phyloP scores from a whole-genome alignment of 1,140 invertebrate genomes.

The Penaeus vannamei region DNA sequence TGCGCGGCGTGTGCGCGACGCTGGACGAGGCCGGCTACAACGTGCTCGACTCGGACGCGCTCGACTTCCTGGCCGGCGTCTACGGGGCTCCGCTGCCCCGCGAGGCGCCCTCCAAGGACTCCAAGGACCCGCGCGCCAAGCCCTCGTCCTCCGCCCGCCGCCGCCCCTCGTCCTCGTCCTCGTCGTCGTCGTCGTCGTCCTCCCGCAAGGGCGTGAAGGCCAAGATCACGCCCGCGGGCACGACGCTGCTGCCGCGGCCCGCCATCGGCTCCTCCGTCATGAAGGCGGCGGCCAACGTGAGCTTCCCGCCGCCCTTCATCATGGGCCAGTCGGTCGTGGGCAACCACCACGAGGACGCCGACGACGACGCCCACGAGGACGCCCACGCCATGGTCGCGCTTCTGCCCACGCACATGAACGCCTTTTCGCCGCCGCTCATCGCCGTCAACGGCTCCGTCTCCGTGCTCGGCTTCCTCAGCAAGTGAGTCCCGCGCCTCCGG shows the following conservation, averaged over 20 bases:
- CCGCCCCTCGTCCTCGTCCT: background rate
- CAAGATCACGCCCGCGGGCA: constrained; percentile 23
- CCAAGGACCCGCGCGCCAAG: background rate
- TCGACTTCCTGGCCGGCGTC: background rate
- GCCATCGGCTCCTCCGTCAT: constrained; percentile 39
- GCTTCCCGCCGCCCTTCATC: background rate
- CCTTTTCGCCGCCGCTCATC: constrained; percentile 44
- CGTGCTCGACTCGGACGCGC: constrained; percentile 13
- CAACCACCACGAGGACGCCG: background rate
- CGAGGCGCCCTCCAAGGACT: too few species aligned
- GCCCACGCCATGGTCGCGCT: background rate
- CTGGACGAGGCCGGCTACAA: constrained; percentile 46
- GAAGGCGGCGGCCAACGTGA: background rate
- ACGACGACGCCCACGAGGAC: background rate
- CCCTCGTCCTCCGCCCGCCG: background rate
- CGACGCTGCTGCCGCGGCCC: background rate
- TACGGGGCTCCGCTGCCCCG: background rate
- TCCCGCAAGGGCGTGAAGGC: background rate
- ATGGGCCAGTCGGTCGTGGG: constrained; percentile 11
- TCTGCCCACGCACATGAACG: constrained; percentile 32
- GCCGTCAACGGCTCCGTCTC: constrained; percentile 47
- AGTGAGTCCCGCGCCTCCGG: constrained; percentile 28
- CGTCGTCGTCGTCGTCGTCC: background rate
- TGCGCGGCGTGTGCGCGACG: constrained; percentile 42
- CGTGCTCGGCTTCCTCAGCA: constrained; percentile 27